Percentiles rank a stretch among this genome's conserved stretches.
These are phyloP conservation scores for Myotis findleyi DNA, from an alignment of 2,797 vertebrate species.

Conservation along the genomic window DNA sequence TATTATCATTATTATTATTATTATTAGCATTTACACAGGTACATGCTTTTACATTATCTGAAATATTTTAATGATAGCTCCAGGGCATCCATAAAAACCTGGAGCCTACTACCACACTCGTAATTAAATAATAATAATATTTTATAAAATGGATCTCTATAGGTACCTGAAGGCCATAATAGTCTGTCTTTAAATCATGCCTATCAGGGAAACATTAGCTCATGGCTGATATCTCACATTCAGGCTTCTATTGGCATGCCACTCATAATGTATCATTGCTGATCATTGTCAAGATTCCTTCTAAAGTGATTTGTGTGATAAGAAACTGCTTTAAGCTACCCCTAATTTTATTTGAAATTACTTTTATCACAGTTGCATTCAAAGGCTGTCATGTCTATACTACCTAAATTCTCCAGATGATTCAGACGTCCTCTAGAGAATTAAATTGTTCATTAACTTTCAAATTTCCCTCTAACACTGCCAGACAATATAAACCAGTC, in stretches of 20 bases:
- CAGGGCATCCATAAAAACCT: conserved; percentile 77
- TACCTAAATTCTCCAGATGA: conserved; percentile 53
- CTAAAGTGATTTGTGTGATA: conserved; percentile 62
- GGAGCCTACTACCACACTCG: conserved; percentile 66
- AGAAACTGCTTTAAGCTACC: conserved; percentile 15
- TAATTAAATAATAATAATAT: conserved; percentile 87
- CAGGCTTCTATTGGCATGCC: conserved; percentile 62
- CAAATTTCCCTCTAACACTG: conserved; percentile 57
- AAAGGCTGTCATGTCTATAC: conserved; percentile 59
- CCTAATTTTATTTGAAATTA: conserved; percentile 68
- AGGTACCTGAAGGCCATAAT: conserved; percentile 71
- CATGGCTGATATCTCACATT: conserved; percentile 70
- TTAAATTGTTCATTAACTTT: conserved; percentile 74
- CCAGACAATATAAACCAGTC: conserved; percentile 27
- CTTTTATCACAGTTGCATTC: conserved; percentile 59
- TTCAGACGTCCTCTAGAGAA: conserved; percentile 65
- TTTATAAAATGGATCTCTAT: conserved; percentile 82
- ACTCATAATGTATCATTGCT: conserved; percentile 75
- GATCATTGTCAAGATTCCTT: conserved; percentile 73
- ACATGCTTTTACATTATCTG: conserved; percentile 85
- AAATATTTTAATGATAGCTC: conserved; percentile 85
- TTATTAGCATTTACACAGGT: conserved; percentile 87
- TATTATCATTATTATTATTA: conserved; percentile 67
- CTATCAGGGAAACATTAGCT: conserved; percentile 71
- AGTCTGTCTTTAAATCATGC: conserved; percentile 77